phyloP scores from a whole-genome alignment of 2,113 vertebrate genomes.

The Hystrix brachyura region DNA sequence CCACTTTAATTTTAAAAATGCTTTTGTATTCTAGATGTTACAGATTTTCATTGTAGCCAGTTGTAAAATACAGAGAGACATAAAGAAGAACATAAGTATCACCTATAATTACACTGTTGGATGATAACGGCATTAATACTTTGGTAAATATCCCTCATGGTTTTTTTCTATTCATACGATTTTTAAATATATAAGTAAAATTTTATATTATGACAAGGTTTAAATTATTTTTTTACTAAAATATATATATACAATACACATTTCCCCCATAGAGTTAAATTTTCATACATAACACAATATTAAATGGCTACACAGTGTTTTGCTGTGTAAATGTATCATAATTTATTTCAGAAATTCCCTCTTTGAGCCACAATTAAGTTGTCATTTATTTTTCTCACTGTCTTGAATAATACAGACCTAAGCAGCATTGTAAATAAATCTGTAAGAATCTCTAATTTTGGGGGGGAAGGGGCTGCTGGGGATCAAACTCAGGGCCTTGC shows the following conservation, averaged over 20 bases:
- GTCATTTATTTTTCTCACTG: not conserved
- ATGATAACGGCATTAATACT: not conserved
- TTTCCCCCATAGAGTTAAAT: not conserved
- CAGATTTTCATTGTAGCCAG: constrained; percentile 27
- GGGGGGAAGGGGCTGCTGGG: too few species aligned
- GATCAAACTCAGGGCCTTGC: too few species aligned
- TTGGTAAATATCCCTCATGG: not conserved
- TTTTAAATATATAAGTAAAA: not conserved
- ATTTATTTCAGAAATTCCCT: constrained; percentile 37
- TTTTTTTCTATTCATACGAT: not conserved
- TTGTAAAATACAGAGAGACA: constrained; percentile 23
- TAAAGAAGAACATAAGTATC: constrained; percentile 28
- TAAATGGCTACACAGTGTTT: not conserved
- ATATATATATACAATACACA: not conserved
- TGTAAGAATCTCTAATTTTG: not conserved
- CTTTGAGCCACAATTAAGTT: not conserved
- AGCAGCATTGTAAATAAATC: not conserved
- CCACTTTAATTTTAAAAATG: not conserved
- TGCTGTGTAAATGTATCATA: not conserved
- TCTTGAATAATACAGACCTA: not conserved
- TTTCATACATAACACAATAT: not conserved
- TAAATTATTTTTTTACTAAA: not conserved
- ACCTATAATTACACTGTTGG: not conserved
- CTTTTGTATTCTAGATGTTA: constrained; percentile 6
- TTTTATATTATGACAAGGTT: not conserved